These are phyloP conservation scores for Lithophane ornitopus DNA, from an alignment of 2,888 invertebrate species.

Conservation along the genomic window DNA sequence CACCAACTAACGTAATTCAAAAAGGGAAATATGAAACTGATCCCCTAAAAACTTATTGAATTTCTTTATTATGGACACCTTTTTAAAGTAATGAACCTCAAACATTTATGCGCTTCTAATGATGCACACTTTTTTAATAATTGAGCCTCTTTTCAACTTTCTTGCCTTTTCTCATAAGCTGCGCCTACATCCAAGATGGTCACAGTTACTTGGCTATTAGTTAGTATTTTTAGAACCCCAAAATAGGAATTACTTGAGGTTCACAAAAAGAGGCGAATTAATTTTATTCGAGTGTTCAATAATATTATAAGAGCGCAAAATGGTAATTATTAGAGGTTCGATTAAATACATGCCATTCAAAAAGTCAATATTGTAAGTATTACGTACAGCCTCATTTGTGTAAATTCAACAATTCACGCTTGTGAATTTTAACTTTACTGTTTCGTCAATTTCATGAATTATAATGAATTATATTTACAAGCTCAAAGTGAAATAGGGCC, in stretches of 20 bases:
- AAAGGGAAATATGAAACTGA: neutral
- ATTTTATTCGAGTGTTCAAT: neutral
- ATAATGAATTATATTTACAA: conserved; percentile 50
- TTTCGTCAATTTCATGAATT: conserved; percentile 19
- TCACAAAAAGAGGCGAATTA: neutral
- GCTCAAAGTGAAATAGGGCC: conserved; percentile 33
- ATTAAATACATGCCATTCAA: neutral
- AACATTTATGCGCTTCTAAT: no score
- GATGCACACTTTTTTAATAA: neutral
- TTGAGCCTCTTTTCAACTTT: no score
- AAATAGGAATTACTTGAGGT: neutral
- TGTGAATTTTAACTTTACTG: conserved; percentile 13
- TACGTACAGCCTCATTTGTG: conserved; percentile 3
- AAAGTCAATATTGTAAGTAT: neutral
- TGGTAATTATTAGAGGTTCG: neutral
- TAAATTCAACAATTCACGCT: conserved; percentile 19
- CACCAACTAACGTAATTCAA: neutral
- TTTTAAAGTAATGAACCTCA: neutral
- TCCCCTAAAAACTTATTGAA: neutral
- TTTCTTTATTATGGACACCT: neutral
- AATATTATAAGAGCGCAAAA: neutral
- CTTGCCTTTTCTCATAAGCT: no score
- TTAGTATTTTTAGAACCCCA: neutral
- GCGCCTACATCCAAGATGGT: neutral
- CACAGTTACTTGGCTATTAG: neutral